phyloP scores from a whole-genome alignment of 2,888 invertebrate genomes.

The Diarsia mendica region DNA sequence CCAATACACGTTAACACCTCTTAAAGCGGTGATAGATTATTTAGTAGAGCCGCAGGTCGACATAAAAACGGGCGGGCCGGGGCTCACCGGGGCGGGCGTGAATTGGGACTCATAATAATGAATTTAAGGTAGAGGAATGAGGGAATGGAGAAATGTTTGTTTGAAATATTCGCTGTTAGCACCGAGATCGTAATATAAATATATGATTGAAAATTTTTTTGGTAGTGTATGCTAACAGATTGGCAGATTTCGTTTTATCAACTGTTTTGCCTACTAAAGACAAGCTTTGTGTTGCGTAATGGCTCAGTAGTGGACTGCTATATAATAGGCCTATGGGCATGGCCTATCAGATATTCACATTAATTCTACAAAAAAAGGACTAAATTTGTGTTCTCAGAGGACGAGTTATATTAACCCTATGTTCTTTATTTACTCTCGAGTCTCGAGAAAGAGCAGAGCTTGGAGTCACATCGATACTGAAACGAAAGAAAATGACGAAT shows the following conservation, averaged over 20 bases:
- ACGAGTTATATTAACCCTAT: background rate
- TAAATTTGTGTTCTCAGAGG: background rate
- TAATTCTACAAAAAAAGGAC: background rate
- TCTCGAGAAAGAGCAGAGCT: background rate
- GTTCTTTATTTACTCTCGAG: background rate
- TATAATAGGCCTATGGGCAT: background rate
- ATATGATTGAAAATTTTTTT: background rate
- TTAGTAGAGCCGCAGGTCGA: conserved; percentile 50
- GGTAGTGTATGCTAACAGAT: background rate
- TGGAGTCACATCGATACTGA: background rate
- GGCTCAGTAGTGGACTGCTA: background rate
- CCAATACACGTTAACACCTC: conserved; percentile 31
- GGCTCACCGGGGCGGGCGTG: conserved; percentile 70
- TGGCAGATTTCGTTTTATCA: background rate
- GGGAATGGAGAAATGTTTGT: conserved; percentile 28
- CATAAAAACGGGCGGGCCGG: conserved; percentile 73
- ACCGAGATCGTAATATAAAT: conserved; percentile 30
- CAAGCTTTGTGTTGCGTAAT: background rate
- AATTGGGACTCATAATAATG: conserved; percentile 76
- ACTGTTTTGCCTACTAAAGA: background rate
- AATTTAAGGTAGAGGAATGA: conserved; percentile 71
- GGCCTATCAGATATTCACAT: background rate
- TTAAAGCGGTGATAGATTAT: conserved; percentile 55
- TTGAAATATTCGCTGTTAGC: conserved; percentile 23
- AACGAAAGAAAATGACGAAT: no score